Evolutionary conservation across 2,113 vertebrate genomes (phyloP).

Genomic region (Trematomus loennbergii): DNA sequence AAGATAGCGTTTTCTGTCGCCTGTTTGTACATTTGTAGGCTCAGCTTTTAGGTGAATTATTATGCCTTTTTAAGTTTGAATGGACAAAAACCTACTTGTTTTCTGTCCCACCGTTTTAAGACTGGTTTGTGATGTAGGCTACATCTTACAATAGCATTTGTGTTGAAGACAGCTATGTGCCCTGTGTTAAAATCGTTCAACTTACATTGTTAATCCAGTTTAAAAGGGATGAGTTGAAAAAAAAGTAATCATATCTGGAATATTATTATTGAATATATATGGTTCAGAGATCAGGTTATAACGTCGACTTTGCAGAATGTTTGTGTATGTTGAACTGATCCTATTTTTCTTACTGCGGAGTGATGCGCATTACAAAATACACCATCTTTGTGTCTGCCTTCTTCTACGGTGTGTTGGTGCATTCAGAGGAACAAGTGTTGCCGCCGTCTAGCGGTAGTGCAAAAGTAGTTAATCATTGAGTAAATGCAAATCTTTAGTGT

Average conservation of each 20-base stretch:
- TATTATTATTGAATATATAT: too few relatives aligned
- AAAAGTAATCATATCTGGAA: not conserved
- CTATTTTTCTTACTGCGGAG: not conserved
- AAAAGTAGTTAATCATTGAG: too few relatives aligned
- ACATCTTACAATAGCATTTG: not conserved
- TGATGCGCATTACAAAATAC: accelerated
- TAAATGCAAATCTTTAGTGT: too few relatives aligned
- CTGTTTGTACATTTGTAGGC: too few relatives aligned
- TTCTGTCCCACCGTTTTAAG: not conserved
- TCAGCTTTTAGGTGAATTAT: not conserved
- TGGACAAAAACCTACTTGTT: not conserved
- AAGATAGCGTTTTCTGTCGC: not conserved
- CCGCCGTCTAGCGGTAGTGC: conserved; percentile 18
- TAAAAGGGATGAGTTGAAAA: not conserved
- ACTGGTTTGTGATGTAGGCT: not conserved
- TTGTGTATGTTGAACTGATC: not conserved
- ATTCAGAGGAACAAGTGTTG: accelerated
- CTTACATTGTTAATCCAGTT: not conserved
- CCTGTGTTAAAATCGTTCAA: too few relatives aligned
- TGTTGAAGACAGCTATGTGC: not conserved
- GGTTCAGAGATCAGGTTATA: not conserved
- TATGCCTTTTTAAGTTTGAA: not conserved
- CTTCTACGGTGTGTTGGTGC: conserved; percentile 7
- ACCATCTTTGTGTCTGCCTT: conserved; percentile 25
- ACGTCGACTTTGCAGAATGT: not conserved